Percentiles rank a stretch among this genome's conserved stretches.
Evolutionary conservation across 2,797 vertebrate species (phyloP).

Genomic region (Crax fasciolata): DNA sequence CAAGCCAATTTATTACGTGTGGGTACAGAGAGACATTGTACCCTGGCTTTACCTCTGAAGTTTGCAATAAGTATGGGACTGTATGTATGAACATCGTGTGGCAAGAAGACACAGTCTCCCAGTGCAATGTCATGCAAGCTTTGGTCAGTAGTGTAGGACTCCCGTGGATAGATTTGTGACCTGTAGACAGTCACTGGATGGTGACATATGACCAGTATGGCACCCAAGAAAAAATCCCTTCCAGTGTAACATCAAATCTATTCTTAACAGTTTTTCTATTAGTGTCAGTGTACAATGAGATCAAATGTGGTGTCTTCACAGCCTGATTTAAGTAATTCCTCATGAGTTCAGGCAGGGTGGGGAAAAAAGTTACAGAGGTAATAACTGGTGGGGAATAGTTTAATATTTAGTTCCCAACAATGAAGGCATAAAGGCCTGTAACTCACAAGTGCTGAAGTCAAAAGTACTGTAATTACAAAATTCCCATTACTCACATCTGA

Average conservation of each 20-base stretch:
- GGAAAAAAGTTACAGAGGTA: neutral
- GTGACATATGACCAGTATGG: neutral
- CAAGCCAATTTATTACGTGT: neutral
- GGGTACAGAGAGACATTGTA: neutral
- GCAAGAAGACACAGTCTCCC: fast-evolving
- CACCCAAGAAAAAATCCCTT: neutral
- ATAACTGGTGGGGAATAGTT: neutral
- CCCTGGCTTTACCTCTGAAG: neutral
- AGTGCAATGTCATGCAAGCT: neutral
- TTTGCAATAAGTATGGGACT: neutral
- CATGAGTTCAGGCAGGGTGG: neutral
- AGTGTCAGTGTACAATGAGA: neutral
- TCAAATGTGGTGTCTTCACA: neutral
- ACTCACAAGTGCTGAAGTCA: constrained; percentile 7
- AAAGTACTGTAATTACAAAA: neutral
- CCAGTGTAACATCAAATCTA: neutral
- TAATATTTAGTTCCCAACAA: constrained; percentile 12
- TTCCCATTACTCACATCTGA: neutral
- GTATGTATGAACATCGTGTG: neutral
- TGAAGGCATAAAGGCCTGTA: constrained; percentile 7
- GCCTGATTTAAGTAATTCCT: constrained; percentile 13
- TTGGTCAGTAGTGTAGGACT: neutral
- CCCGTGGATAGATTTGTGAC: neutral
- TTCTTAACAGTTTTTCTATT: neutral
- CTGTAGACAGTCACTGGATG: neutral